Percentiles rank a stretch among this genome's conserved stretches.
Conservation (phyloP, 2,888 invertebrate genomes). For the Mythimna loreyi region DNA sequence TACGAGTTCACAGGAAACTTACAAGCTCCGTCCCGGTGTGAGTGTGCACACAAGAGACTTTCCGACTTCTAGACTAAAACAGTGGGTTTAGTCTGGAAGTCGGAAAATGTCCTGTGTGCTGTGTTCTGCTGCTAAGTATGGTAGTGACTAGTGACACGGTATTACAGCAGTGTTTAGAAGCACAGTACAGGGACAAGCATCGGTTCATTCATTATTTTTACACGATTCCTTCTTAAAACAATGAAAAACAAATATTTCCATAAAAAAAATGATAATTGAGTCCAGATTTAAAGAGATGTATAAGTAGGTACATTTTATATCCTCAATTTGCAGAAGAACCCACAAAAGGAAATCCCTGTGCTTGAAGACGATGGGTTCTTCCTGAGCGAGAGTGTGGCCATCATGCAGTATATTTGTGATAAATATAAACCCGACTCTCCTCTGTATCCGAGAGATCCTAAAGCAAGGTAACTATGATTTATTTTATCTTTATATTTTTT, state of each 20-base stretch:
- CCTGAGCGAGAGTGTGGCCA: constrained; percentile 94
- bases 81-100: too few species aligned
- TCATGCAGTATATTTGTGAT: constrained; percentile 94
- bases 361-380: constrained; percentile 95
- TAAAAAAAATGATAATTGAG: neutral
- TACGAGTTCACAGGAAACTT: too few species aligned
- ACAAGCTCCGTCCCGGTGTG: too few species aligned
- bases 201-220: neutral
- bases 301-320: neutral
- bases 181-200: neutral
- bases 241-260: neutral
- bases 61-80: too few species aligned
- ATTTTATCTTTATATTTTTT: too few species aligned
- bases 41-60: too few species aligned
- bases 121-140: too few species aligned
- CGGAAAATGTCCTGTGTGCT: too few species aligned
- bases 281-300: neutral
- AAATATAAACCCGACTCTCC: constrained; percentile 92
- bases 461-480: constrained; percentile 79
- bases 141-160: too few species aligned
- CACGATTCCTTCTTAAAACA: neutral
- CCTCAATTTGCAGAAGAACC: constrained; percentile 91
- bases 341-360: constrained; percentile 95
- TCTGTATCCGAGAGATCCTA: constrained; percentile 94
- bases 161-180: neutral